phyloP scores from a whole-genome alignment of 2,797 vertebrate species.

The Catamblyrhynchus diadema region DNA sequence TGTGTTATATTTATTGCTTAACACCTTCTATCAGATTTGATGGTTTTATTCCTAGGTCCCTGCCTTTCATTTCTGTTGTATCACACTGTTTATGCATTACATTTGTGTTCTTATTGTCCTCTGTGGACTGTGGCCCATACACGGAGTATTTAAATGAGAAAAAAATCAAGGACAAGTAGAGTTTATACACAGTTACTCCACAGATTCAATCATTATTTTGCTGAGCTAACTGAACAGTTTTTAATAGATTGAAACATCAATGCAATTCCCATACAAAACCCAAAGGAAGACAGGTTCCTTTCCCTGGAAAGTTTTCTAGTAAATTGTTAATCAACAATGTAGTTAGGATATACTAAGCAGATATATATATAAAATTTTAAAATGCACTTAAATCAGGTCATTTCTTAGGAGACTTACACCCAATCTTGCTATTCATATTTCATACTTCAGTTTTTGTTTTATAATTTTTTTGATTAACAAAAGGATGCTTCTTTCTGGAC shows the following conservation, averaged over 20 bases:
- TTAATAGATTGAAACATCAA: background rate
- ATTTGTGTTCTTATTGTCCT: background rate
- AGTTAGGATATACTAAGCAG: background rate
- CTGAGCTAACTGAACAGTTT: background rate
- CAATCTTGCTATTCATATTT: background rate
- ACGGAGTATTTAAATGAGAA: constrained; percentile 19
- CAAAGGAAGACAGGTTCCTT: background rate
- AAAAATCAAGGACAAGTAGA: background rate
- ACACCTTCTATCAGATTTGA: background rate
- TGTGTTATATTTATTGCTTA: background rate
- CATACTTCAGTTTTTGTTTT: background rate
- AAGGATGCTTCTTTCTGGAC: background rate
- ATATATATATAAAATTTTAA: background rate
- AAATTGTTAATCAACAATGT: background rate
- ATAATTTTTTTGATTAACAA: background rate
- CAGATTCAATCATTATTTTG: background rate
- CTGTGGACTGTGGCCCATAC: background rate
- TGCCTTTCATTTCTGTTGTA: background rate
- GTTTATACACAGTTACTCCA: background rate
- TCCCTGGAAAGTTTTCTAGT: background rate
- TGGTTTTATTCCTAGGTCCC: background rate
- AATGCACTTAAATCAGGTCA: background rate
- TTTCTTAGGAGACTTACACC: background rate
- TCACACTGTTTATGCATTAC: background rate
- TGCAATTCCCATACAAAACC: background rate